Evolutionary conservation across 2,113 vertebrate genomes (phyloP).

Genomic region (Silurus glanis): DNA sequence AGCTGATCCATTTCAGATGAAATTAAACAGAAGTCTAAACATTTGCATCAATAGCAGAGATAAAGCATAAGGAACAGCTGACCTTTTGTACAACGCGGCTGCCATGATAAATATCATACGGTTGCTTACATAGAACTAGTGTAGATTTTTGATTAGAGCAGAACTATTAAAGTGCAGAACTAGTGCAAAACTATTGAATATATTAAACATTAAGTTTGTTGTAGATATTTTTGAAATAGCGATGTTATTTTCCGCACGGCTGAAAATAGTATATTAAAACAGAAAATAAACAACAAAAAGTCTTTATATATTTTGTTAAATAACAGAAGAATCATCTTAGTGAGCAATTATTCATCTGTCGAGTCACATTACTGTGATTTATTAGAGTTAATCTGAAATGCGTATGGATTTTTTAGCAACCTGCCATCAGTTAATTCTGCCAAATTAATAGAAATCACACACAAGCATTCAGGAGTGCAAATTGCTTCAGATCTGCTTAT

Average conservation of each 20-base stretch:
- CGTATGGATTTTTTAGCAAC: constrained; percentile 16
- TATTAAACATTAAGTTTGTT: neutral
- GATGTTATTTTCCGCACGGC: neutral
- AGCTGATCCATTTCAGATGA: neutral
- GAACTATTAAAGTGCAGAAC: no score
- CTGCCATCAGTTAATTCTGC: neutral
- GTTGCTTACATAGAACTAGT: neutral
- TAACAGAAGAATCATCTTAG: neutral
- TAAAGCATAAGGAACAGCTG: neutral
- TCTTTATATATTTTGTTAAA: neutral
- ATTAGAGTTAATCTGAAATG: constrained; percentile 10
- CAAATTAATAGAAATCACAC: neutral
- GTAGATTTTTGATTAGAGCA: neutral
- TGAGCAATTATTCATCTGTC: constrained; percentile 12
- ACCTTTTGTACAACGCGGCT: neutral
- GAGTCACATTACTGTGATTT: constrained; percentile 9
- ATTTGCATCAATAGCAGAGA: neutral
- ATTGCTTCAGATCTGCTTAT: neutral
- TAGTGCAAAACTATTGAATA: neutral
- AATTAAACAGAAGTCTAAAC: neutral
- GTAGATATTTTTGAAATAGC: neutral
- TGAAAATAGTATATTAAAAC: neutral
- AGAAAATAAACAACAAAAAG: neutral
- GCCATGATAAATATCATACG: neutral
- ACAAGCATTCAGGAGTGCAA: neutral